These are phyloP conservation scores for Oscheius sp. DNA, from an alignment of 2,888 invertebrate genomes.

Conservation along the genomic window DNA sequence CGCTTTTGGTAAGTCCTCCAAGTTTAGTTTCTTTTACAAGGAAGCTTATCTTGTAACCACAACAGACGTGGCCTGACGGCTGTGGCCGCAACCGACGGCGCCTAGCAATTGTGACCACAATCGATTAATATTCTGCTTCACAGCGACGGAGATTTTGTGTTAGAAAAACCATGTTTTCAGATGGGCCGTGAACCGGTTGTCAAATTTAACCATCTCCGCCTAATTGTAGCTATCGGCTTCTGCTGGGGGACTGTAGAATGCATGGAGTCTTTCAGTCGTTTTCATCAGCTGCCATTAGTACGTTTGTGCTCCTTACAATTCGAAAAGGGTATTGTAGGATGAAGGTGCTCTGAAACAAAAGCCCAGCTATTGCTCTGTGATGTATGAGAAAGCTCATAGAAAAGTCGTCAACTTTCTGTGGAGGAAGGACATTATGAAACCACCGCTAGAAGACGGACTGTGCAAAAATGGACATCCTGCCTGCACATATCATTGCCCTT, in stretches of 20 bases:
- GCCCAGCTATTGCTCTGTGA: neutral
- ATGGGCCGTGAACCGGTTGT: neutral
- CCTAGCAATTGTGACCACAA: too few species aligned
- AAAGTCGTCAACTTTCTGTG: slow-evolving; percentile 19
- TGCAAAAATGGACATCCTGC: slow-evolving; percentile 13
- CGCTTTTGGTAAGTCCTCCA: neutral
- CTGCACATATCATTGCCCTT: slow-evolving; percentile 17
- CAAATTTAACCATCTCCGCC: slow-evolving; percentile 27
- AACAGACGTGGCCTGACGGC: too few species aligned
- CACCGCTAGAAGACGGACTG: slow-evolving; percentile 10
- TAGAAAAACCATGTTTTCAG: slow-evolving; percentile 1
- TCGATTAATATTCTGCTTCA: too few species aligned
- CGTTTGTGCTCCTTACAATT: neutral
- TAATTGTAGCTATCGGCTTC: slow-evolving; percentile 28
- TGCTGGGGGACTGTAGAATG: slow-evolving; percentile 34
- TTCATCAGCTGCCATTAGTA: slow-evolving; percentile 15
- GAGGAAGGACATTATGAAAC: slow-evolving; percentile 4
- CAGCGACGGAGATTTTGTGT: too few species aligned
- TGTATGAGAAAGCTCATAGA: slow-evolving; percentile 9
- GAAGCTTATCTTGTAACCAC: too few species aligned
- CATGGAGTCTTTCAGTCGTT: slow-evolving; percentile 20
- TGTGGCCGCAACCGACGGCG: too few species aligned
- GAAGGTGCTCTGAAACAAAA: neutral
- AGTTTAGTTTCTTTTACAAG: neutral
- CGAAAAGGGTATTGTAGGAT: slow-evolving; percentile 1